Percentiles rank a stretch among this genome's conserved stretches.
phyloP scores from a whole-genome alignment of 2,113 vertebrate genomes.

The Ciconia maguari region DNA sequence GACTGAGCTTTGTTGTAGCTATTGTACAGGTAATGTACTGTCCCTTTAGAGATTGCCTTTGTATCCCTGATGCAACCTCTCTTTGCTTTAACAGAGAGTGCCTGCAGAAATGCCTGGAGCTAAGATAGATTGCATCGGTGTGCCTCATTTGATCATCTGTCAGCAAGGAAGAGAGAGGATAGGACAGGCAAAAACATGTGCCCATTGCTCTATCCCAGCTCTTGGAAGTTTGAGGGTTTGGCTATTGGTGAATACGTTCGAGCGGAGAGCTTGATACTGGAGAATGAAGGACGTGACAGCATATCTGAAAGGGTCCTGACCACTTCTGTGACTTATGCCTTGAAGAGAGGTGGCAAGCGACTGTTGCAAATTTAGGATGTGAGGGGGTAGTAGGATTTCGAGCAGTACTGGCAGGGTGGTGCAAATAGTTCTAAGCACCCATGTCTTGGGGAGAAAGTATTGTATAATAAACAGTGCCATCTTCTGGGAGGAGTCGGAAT shows the following conservation, averaged over 20 bases:
- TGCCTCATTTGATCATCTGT: constrained; percentile 47
- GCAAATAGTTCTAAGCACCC: neutral
- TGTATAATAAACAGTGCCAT: constrained; percentile 63
- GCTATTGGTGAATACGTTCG: neutral
- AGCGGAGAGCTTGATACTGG: neutral
- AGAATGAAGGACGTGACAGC: neutral
- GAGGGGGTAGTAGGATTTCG: neutral
- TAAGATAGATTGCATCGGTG: neutral
- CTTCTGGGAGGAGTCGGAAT: constrained; percentile 46
- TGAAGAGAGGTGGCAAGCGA: neutral
- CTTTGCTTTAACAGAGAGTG: constrained; percentile 33
- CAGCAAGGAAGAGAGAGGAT: neutral
- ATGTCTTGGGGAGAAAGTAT: neutral
- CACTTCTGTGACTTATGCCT: neutral
- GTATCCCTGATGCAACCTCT: constrained; percentile 5
- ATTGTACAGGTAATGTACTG: constrained; percentile 24
- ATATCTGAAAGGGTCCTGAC: neutral
- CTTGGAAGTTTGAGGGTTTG: neutral
- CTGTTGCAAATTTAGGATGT: neutral
- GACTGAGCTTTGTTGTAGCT: constrained; percentile 61
- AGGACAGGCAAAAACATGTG: constrained; percentile 20
- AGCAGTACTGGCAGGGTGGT: neutral
- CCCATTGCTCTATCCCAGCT: constrained; percentile 39
- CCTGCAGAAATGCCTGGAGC: constrained; percentile 53
- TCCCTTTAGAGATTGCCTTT: constrained; percentile 27